phyloP scores from a whole-genome alignment of 2,113 vertebrate species.

The Salvelinus sp. region DNA sequence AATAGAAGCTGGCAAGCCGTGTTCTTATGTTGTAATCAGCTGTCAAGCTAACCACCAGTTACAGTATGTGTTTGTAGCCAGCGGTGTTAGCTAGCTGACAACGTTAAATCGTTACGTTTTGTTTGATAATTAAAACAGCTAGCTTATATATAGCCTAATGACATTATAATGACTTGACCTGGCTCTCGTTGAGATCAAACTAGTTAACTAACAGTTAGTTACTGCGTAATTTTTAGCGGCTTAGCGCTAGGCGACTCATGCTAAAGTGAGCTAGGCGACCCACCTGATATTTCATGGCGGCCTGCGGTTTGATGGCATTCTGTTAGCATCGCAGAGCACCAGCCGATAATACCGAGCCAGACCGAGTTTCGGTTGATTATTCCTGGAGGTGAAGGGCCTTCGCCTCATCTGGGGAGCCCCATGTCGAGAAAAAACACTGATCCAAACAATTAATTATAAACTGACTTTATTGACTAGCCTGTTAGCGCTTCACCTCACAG shows the following conservation, averaged over 20 bases:
- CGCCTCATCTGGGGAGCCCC: slow-evolving; percentile 73
- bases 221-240: too few relatives aligned
- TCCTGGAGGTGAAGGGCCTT: slow-evolving; percentile 75
- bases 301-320: slow-evolving; percentile 67
- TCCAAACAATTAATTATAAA: not conserved
- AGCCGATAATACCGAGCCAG: slow-evolving; percentile 67
- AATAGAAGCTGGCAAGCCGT: not conserved
- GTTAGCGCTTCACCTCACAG: slow-evolving; percentile 45
- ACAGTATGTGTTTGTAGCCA: too few relatives aligned
- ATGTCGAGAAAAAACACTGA: slow-evolving; percentile 51
- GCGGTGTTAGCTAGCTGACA: too few relatives aligned
- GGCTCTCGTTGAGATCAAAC: too few relatives aligned
- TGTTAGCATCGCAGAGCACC: slow-evolving; percentile 68
- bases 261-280: not conserved
- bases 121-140: too few relatives aligned
- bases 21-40: not conserved
- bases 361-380: slow-evolving; percentile 73
- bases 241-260: too few relatives aligned
- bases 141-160: too few relatives aligned
- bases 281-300: slow-evolving; percentile 77
- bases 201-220: too few relatives aligned
- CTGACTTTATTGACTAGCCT: not conserved
- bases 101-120: too few relatives aligned
- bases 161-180: too few relatives aligned
- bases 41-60: too few relatives aligned